Evolutionary conservation across 1,140 invertebrate genomes (phyloP).

Genomic region (Calosoma granatense): DNA sequence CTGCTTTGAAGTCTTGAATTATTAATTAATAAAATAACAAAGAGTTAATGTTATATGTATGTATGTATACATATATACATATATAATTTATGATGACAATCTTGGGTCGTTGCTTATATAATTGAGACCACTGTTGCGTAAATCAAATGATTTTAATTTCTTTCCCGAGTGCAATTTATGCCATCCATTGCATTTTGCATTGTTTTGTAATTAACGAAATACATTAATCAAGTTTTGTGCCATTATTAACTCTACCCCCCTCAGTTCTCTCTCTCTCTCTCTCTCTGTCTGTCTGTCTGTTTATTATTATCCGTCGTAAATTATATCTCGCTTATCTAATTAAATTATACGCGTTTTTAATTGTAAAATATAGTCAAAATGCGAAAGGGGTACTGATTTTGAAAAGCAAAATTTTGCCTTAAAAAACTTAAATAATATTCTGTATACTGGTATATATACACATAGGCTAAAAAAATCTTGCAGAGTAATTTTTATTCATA

Average conservation of each 20-base stretch:
- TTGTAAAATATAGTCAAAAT: no score
- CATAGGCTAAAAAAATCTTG: no score
- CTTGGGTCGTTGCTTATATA: background rate
- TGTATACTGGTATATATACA: no score
- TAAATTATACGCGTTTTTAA: no score
- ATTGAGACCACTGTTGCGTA: background rate
- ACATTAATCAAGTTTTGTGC: background rate
- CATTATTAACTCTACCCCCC: background rate
- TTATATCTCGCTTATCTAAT: no score
- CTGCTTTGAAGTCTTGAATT: background rate
- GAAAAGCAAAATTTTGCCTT: no score
- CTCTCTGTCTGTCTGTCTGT: no score
- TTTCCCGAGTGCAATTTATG: background rate
- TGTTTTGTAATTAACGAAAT: constrained; percentile 2
- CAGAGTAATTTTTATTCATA: no score
- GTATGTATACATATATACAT: background rate
- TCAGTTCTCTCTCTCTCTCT: no score
- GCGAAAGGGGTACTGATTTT: no score
- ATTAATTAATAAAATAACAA: background rate
- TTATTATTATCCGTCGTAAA: no score
- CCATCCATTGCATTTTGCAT: background rate
- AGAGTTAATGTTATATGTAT: background rate
- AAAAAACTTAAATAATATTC: no score
- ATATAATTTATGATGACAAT: constrained; percentile 1
- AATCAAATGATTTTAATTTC: constrained; percentile 9